A percentile compares a stretch with the other conserved stretches of the same genome.
Evolutionary conservation across 2,888 invertebrate species (phyloP).

Genomic region (Leucophenga maculata): DNA sequence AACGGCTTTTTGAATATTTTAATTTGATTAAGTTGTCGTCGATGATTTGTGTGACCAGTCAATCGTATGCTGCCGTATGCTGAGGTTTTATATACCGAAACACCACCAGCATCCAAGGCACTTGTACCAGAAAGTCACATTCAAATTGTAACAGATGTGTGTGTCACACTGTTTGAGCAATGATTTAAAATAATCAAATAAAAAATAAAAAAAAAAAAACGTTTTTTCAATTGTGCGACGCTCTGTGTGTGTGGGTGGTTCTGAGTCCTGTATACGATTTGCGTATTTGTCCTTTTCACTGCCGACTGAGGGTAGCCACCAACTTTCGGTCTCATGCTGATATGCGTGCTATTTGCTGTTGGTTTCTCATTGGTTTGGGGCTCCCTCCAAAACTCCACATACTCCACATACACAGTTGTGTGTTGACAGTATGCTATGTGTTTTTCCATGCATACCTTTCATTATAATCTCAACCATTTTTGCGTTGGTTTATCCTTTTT

Average conservation of each 20-base stretch:
- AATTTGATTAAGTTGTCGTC: constrained; percentile 62
- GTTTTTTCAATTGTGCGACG: constrained; percentile 4
- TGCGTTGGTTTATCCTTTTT: constrained; percentile 14
- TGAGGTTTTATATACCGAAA: neutral
- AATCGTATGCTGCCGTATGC: constrained; percentile 3
- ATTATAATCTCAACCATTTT: constrained; percentile 23
- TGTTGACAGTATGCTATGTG: neutral
- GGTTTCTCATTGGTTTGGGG: constrained; percentile 12
- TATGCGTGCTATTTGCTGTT: constrained; percentile 20
- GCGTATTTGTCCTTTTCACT: constrained; percentile 15
- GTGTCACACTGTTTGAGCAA: constrained; percentile 23
- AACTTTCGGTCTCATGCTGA: constrained; percentile 10
- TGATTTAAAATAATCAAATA: constrained; percentile 27
- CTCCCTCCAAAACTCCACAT: neutral
- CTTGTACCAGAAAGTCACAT: neutral
- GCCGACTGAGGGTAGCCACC: constrained; percentile 10
- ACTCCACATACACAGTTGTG: neutral
- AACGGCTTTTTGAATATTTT: constrained; percentile 59
- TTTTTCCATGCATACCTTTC: neutral
- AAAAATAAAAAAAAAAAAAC: constrained; percentile 6
- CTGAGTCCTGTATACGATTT: neutral
- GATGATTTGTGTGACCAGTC: constrained; percentile 57
- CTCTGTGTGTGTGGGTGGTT: neutral
- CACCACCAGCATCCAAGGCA: neutral
- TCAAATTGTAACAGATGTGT: constrained; percentile 38